Evolutionary conservation across 1,140 invertebrate genomes (phyloP).

Genomic region (Hydropsyche tenuis): DNA sequence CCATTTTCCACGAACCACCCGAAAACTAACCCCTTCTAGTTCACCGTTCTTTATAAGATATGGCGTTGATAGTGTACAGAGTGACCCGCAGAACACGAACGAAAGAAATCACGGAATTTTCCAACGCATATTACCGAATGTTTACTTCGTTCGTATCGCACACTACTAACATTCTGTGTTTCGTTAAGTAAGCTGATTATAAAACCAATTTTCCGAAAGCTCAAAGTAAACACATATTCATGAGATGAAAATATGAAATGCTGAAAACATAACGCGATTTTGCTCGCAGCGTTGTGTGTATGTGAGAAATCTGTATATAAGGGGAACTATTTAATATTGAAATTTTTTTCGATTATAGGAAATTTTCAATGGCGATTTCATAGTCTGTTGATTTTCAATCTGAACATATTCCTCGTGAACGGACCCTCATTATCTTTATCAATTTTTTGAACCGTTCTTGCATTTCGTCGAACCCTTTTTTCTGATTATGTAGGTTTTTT

Average conservation of each 20-base stretch:
- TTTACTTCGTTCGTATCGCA: too few species aligned
- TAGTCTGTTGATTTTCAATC: constrained; percentile 35
- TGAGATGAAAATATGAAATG: too few species aligned
- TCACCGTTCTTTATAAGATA: not conserved
- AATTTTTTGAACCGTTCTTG: constrained; percentile 22
- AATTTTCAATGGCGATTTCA: constrained; percentile 15
- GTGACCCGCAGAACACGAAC: constrained; percentile 19
- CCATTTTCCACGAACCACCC: not conserved
- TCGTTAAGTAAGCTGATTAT: not conserved
- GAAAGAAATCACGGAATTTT: constrained; percentile 10
- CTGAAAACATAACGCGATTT: not conserved
- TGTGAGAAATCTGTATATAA: not conserved
- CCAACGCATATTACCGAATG: not conserved
- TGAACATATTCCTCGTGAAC: constrained; percentile 15
- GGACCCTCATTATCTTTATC: constrained; percentile 18
- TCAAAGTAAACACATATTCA: not conserved
- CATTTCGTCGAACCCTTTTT: constrained; percentile 11
- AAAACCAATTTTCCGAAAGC: not conserved
- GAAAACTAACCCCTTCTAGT: not conserved
- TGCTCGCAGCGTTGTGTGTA: not conserved
- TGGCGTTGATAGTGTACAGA: constrained; percentile 3
- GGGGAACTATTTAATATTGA: constrained; percentile 1
- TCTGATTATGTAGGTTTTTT: constrained; percentile 16
- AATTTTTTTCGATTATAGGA: not conserved
- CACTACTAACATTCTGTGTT: too few species aligned